Percentiles rank a stretch among this genome's conserved stretches.
These are phyloP conservation scores for Macropis europaea DNA, from an alignment of 2,888 invertebrate species.

Conservation along the genomic window DNA sequence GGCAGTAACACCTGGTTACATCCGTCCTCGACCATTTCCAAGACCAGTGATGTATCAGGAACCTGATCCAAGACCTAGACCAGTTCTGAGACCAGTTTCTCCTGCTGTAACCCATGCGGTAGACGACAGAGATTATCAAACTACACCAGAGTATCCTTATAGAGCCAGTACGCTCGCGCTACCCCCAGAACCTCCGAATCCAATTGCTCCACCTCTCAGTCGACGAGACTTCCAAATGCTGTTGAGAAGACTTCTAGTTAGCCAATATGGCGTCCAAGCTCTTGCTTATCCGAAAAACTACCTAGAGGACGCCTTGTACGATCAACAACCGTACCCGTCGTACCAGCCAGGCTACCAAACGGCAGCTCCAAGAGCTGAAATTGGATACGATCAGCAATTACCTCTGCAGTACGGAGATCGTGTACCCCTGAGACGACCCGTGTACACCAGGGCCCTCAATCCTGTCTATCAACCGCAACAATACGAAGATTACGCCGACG, in stretches of 20 bases:
- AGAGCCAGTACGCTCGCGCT: slow-evolving; percentile 63
- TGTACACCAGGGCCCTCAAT: slow-evolving; percentile 63
- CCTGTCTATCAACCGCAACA: slow-evolving; percentile 69
- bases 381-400: slow-evolving; percentile 60
- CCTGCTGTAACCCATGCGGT: slow-evolving; percentile 48
- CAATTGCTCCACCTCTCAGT: slow-evolving; percentile 86
- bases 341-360: slow-evolving; percentile 79
- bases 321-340: slow-evolving; percentile 76
- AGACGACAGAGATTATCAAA: slow-evolving; percentile 71
- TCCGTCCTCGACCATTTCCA: slow-evolving; percentile 64
- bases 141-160: slow-evolving; percentile 71
- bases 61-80: slow-evolving; percentile 61
- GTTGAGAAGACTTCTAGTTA: slow-evolving; percentile 84
- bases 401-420: slow-evolving; percentile 71
- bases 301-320: slow-evolving; percentile 76
- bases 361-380: slow-evolving; percentile 66
- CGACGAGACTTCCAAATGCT: slow-evolving; percentile 86
- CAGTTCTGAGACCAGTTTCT: slow-evolving; percentile 64
- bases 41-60: slow-evolving; percentile 66
- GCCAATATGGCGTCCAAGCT: slow-evolving; percentile 81
- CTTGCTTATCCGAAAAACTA: slow-evolving; percentile 75
- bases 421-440: slow-evolving; percentile 69
- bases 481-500: slow-evolving; percentile 75
- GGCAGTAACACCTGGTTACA: slow-evolving; percentile 62
- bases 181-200: slow-evolving; percentile 81